Base-by-base conservation (phyloP, 2,888 invertebrate genomes). In the Cosmia trapezina region DNA sequence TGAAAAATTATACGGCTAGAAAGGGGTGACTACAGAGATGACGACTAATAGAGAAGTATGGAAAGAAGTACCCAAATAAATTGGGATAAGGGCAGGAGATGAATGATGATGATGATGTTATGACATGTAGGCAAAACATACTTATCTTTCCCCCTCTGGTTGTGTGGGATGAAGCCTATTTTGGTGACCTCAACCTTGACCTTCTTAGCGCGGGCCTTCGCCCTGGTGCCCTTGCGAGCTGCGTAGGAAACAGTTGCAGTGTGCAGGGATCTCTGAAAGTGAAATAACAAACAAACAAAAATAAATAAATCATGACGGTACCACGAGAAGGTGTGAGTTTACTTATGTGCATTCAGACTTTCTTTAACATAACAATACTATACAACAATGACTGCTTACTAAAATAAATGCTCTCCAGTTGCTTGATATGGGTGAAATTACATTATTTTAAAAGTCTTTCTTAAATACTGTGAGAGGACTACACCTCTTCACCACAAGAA, bases 211-310 rank as follows among this genome's bases (percentile, higher is more conserved):
- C 97, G 97, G 47, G 97, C 97, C 86, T 97, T 97, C 65, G 98
- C 98, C 81, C 98, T 97, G 5, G 98, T 98, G 66, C 98, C 98
- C 93, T 98, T 98, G 79, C 98, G 97, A 0, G 98, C 98, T 7
- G 98, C 98, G 94, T 97, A 98, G 82, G 96, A 95, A 63, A 97
- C 91, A 80, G 96, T 93, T 78, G 97, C 93, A 83, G 97, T 93
- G 91, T 97, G 96, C 84, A 97, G 81, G 83, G 93, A 91, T 78
- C 96, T 93, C 96, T 96, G 85, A 54, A 61, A 72, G 7, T 33
- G 0, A 11, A 0, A 14, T 22, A 47, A 70, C 3, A 0, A 43
- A 19, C 37, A 28, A 28, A 28, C 9, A 0, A 53, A 45, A 53
- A 59, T 71, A 64, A 65, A 54, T 11, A 14, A 47, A n/a, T 47